Percentiles rank a stretch among this genome's conserved stretches.
Evolutionary conservation across 2,113 vertebrate genomes (phyloP).

Genomic region (Trogon melanurus): DNA sequence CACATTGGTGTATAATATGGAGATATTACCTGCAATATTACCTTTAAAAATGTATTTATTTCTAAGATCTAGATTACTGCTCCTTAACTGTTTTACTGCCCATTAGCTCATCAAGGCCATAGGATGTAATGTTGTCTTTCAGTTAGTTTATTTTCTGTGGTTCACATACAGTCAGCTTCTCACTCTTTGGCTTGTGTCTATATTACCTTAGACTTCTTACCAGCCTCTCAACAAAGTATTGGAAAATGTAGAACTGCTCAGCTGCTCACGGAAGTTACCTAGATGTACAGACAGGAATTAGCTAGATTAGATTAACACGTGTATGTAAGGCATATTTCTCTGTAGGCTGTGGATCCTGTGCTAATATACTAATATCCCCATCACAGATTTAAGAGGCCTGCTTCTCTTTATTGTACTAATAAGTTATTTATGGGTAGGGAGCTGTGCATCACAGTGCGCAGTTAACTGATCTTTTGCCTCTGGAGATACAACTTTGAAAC

Average conservation of each 20-base stretch:
- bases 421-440: conserved; percentile 44
- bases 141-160: background rate
- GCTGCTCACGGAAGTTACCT: background rate
- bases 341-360: background rate
- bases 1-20: background rate
- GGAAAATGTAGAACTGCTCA: background rate
- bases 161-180: background rate
- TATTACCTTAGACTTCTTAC: background rate
- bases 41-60: background rate
- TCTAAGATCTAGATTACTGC: background rate
- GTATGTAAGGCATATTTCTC: conserved; percentile 5
- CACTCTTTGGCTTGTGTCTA: background rate
- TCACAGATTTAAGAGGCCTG: background rate
- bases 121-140: background rate
- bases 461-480: conserved; percentile 20
- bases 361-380: conserved; percentile 23
- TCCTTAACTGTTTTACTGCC: background rate
- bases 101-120: background rate
- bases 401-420: conserved; percentile 44
- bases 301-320: background rate
- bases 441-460: background rate
- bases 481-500: conserved; percentile 30
- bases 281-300: background rate
- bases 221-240: background rate
- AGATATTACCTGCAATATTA: background rate